Evolutionary conservation across 1,140 invertebrate species (phyloP).

Genomic region (Drosophila trapezifrons): DNA sequence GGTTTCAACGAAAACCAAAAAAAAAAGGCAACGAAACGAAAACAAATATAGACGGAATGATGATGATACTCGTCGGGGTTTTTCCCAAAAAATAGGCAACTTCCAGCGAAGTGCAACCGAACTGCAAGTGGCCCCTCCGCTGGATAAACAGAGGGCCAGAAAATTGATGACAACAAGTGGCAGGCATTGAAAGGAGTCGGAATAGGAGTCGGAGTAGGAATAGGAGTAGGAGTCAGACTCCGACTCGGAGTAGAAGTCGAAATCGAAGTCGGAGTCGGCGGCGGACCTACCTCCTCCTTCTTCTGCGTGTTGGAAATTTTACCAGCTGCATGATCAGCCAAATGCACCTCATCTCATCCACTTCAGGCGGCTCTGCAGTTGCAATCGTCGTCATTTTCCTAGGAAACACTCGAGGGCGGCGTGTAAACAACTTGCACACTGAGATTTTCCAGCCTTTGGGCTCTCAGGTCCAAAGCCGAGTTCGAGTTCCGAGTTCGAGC

Average conservation of each 20-base stretch:
- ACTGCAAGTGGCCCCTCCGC: conserved; percentile 59
- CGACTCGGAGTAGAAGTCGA: no score
- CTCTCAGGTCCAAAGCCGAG: conserved; percentile 12
- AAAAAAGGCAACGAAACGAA: conserved; percentile 44
- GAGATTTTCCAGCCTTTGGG: conserved; percentile 49
- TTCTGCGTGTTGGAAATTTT: conserved; percentile 27
- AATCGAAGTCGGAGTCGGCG: no score
- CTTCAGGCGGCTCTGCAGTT: conserved; percentile 55
- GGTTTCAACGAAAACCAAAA: conserved; percentile 61
- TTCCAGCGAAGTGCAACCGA: conserved; percentile 72
- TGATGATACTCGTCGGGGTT: conserved; percentile 41
- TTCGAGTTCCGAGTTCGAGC: neutral
- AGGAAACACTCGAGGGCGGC: conserved; percentile 75
- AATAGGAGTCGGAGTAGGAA: neutral
- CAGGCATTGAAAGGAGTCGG: conserved; percentile 71
- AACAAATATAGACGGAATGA: conserved; percentile 57
- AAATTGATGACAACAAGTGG: conserved; percentile 82
- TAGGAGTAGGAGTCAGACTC: no score
- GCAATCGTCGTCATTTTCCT: conserved; percentile 74
- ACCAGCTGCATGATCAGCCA: conserved; percentile 76
- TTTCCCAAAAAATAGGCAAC: conserved; percentile 45
- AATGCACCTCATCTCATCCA: conserved; percentile 57
- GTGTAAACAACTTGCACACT: conserved; percentile 67
- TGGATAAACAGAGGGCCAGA: conserved; percentile 40
- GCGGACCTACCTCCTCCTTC: neutral